These are phyloP conservation scores for Nannobrachium achirus DNA, from an alignment of 2,113 vertebrate species.

Conservation along the genomic window DNA sequence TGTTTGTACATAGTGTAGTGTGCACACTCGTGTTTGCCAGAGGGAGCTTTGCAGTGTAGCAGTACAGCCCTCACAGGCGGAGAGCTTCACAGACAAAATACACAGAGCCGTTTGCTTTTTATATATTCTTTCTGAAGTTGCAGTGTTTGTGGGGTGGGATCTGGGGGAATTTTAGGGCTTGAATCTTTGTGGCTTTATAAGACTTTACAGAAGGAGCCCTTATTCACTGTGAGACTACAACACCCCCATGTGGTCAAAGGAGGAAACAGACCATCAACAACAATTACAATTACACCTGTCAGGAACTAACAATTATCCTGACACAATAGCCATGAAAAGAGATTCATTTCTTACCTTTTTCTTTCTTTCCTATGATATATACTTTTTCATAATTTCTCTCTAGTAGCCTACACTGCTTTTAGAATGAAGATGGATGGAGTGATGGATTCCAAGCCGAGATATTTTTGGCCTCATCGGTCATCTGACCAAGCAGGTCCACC, in stretches of 20 bases:
- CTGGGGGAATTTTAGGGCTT: constrained; percentile 25
- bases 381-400: background rate
- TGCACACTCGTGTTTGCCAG: constrained; percentile 59
- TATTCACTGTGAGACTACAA: constrained; percentile 79
- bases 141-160: constrained; percentile 34
- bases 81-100: constrained; percentile 40
- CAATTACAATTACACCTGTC: constrained; percentile 32
- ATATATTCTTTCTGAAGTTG: constrained; percentile 59
- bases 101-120: constrained; percentile 53
- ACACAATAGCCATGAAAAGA: constrained; percentile 58
- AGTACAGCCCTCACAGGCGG: constrained; percentile 56
- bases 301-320: constrained; percentile 50
- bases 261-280: constrained; percentile 37
- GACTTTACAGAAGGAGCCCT: constrained; percentile 50
- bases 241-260: constrained; percentile 72
- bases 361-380: background rate
- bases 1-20: constrained; percentile 51
- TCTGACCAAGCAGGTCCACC: background rate
- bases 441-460: constrained; percentile 17
- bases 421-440: background rate
- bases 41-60: constrained; percentile 62
- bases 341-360: constrained; percentile 11
- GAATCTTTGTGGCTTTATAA: constrained; percentile 53
- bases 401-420: background rate
- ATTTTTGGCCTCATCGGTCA: constrained; percentile 11